Base-by-base conservation (phyloP, 64 coral and sea anemone species). In the Montipora sp. region DNA sequence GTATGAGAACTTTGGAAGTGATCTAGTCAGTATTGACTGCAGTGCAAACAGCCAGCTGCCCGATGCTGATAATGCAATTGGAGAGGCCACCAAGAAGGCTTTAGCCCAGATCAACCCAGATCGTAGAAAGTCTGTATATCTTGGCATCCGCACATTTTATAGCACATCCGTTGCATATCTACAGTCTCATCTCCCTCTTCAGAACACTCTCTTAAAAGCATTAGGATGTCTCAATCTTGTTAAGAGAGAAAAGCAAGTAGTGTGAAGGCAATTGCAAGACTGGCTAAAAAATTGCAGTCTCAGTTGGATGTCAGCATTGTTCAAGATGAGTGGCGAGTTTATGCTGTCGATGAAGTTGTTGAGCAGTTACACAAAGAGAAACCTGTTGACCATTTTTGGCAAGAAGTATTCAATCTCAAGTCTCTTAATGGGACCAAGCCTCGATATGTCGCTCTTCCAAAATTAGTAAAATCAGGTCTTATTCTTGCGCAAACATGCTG, bases 161-260 rank as follows among this genome's bases (percentile, higher is more conserved):
- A 49, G 66, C 77, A 80, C 43, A 53, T 90, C 88, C 19, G 75
- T 90, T 78, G 66, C 88, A 59, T 78, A 90, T 83, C 58, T 92
- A 69, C 87, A 27, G 27, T 27, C 27, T 27, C 27, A 27, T 27
- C 27, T 27, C 27, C 27, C 27, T 27, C 27, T 27, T 55, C 91
- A 92, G 80, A 92, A 92, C 86, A 83, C 73, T 60, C 74, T 92
- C 45, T 92, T 92, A 65, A 92, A 94, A 75, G 86, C 92, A 24
- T 87, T 89, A n/a, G 78, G 92, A 80, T 94, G 86, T 75, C 87
- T 94, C 9, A 94, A 94, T 74, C 87, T 72, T 22, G 50, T 94
- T 27, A 94, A 94, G 87, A 94, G 87, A 94, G 55, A 79, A 77
- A 89, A 89, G 66, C 87, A 60, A 66, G 75, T 69, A 18, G 66